Evolutionary conservation across 1,140 invertebrate species (phyloP).

Genomic region (Pteromalus puparum): DNA sequence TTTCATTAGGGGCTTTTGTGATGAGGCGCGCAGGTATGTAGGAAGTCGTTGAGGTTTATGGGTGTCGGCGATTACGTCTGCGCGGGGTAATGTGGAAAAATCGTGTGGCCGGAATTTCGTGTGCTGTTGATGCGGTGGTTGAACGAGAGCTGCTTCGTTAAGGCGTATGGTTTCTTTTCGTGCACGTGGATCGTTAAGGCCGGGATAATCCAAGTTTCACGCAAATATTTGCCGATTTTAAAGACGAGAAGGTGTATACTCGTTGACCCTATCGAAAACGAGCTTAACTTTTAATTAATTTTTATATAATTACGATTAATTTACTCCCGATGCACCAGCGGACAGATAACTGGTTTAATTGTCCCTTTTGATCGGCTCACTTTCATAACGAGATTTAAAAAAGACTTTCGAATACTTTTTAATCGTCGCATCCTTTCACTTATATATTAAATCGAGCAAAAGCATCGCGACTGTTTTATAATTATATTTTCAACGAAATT

Average conservation of each 20-base stretch:
- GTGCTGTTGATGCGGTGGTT: not conserved
- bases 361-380: not conserved
- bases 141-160: not conserved
- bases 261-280: too few relatives aligned
- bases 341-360: not conserved
- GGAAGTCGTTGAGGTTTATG: constrained; percentile 3
- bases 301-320: too few relatives aligned
- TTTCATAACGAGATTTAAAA: constrained; percentile 21
- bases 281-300: too few relatives aligned
- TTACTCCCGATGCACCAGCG: too few relatives aligned
- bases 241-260: not conserved
- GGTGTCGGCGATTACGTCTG: not conserved
- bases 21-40: not conserved
- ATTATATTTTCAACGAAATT: too few relatives aligned
- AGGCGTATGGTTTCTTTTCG: not conserved
- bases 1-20: not conserved
- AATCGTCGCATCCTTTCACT: constrained; percentile 14
- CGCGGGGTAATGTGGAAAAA: not conserved
- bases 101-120: not conserved
- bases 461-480: too few relatives aligned
- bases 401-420: constrained; percentile 16
- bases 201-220: not conserved
- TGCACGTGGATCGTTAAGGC: too few relatives aligned
- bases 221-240: not conserved
- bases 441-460: not conserved